Evolutionary conservation across 2,113 vertebrate species (phyloP).

Genomic region (Proteles cristata): DNA sequence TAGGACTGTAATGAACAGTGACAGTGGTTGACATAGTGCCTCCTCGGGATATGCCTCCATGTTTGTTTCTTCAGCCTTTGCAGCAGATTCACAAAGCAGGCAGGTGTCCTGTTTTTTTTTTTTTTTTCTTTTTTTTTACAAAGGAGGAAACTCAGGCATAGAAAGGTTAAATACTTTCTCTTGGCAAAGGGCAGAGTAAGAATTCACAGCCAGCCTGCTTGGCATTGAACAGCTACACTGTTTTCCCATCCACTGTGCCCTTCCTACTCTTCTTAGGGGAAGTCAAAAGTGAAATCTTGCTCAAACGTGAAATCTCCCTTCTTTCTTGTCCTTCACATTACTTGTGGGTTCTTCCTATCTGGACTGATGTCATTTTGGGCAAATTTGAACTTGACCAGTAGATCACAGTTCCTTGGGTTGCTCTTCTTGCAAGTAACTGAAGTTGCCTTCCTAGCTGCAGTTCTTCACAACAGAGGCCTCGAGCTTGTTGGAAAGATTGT

Average conservation of each 20-base stretch:
- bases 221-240: background rate
- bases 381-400: background rate
- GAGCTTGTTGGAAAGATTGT: background rate
- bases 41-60: fast-evolving
- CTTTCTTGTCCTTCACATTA: background rate
- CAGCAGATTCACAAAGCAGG: background rate
- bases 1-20: fast-evolving
- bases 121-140: background rate
- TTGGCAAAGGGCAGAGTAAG: background rate
- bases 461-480: background rate
- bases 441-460: background rate
- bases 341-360: background rate
- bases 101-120: background rate
- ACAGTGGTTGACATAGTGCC: fast-evolving
- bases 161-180: background rate
- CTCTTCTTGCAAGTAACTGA: background rate
- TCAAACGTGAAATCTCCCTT: background rate
- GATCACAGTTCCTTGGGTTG: background rate
- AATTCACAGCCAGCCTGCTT: background rate
- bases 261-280: background rate
- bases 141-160: background rate
- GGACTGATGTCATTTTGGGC: background rate
- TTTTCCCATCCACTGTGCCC: background rate
- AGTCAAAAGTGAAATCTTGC: background rate
- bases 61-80: background rate